Conservation (phyloP, 1,140 invertebrate species). For the Orius insidiosus region DNA sequence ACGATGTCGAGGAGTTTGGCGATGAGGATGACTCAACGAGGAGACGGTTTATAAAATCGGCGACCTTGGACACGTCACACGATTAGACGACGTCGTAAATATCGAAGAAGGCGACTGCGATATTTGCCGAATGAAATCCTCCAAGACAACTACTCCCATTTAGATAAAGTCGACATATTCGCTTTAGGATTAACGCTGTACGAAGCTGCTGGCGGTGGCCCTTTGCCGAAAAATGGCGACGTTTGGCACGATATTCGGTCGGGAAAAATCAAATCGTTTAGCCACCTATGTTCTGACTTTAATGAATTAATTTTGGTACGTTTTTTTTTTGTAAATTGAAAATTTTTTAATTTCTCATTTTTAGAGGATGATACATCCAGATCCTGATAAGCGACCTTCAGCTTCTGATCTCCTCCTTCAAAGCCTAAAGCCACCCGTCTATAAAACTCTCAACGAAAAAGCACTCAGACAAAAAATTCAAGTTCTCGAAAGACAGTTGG, state of each 20-base stretch:
- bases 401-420: slow-evolving; percentile 10
- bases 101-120: slow-evolving; percentile 89
- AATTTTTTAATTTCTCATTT: too few species aligned
- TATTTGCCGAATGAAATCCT: slow-evolving; percentile 75
- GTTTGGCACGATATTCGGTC: slow-evolving; percentile 67
- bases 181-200: slow-evolving; percentile 61
- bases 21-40: slow-evolving; percentile 53
- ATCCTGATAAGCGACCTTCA: slow-evolving; percentile 10
- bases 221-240: slow-evolving; percentile 74
- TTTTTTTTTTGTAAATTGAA: too few species aligned
- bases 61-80: slow-evolving; percentile 78
- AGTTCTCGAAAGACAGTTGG: slow-evolving; percentile 10
- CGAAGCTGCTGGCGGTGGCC: slow-evolving; percentile 58
- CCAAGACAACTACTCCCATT: slow-evolving; percentile 56
- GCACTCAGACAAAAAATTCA: slow-evolving; percentile 14
- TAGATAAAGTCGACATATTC: slow-evolving; percentile 81
- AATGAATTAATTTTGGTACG: slow-evolving; percentile 12
- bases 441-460: slow-evolving; percentile 14
- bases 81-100: slow-evolving; percentile 48
- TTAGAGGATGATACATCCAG: slow-evolving; percentile 12
- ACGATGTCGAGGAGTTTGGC: slow-evolving; percentile 53
- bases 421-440: slow-evolving; percentile 9
- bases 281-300: slow-evolving; percentile 9
- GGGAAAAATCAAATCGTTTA: slow-evolving; percentile 31
- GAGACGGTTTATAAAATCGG: slow-evolving; percentile 77